Evolutionary conservation across 2,113 vertebrate genomes (phyloP), one percentile per base, ranked within the genome.

Genomic region (Struthio camelus): DNA sequence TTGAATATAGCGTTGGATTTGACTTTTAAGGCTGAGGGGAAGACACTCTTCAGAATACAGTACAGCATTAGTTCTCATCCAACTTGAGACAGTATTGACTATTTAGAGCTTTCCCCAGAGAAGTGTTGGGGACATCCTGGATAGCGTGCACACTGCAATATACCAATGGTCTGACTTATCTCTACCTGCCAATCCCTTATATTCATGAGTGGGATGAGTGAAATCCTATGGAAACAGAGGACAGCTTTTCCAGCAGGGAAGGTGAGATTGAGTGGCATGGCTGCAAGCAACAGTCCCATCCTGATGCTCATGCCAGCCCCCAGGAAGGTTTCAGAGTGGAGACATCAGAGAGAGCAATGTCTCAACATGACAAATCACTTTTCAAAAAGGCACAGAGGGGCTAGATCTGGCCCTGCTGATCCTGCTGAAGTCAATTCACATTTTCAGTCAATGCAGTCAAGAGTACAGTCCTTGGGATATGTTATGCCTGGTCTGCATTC

Each of bases 121-220:
- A 38, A 76, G 8, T 19, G 3, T 15, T 79, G 50, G 30, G 30
- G 25, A 75, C 7, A 56, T 24, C 70, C 11, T 22, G n/a, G 16
- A 38, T 11, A 38, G 2, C 0, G 0, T 40, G 17, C 10, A 20
- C 9, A 8, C 3, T 70, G 17, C 14, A 65, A 40, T 61, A 11
- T 15, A 81, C 5, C 11, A 38, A 12, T 17, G 6, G 17, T 30
- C 5, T 34, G 10, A 38, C 65, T 53, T 53, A 28, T 75, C 80
- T 83, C 34, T 15, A 38, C 11, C 75, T 90, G n/a, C 25, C 30
- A 22, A 23, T 59, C 48, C 13, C 19, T 87, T 59, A 30, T 15
- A 18, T 54, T 76, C 23, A 16, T 6, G 42, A 24, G 30, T 15
- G 7, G 25, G 9, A 65, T 2, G 1, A 8, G 12, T 70, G 40